Evolutionary conservation across 1,140 invertebrate genomes (phyloP).

Genomic region (Geopemphigus sp.): DNA sequence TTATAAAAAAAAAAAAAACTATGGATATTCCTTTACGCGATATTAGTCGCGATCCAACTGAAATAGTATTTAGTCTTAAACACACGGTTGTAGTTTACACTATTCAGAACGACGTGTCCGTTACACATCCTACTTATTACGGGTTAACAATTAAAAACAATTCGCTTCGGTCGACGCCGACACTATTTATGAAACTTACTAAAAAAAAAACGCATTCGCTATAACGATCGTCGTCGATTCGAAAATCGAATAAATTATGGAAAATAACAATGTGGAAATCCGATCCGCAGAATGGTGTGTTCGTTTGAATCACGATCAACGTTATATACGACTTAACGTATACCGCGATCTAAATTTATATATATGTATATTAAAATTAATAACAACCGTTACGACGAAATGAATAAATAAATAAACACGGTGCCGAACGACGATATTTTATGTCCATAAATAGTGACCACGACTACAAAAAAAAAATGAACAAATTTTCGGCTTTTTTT

Average conservation of each 20-base stretch:
- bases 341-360: not conserved
- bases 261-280: too few relatives aligned
- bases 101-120: too few relatives aligned
- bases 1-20: too few relatives aligned
- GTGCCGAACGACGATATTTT: not conserved
- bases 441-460: not conserved
- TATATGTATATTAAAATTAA: too few relatives aligned
- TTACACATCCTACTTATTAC: not conserved
- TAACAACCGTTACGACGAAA: not conserved
- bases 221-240: not conserved
- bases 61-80: too few relatives aligned
- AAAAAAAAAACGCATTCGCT: not conserved
- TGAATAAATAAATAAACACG: too few relatives aligned
- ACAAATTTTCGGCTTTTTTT: not conserved
- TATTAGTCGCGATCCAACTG: too few relatives aligned
- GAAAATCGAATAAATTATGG: not conserved
- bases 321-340: not conserved
- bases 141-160: slow-evolving; percentile 19
- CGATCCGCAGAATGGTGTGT: too few relatives aligned
- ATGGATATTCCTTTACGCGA: too few relatives aligned
- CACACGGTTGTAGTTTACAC: too few relatives aligned
- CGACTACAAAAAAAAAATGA: too few relatives aligned
- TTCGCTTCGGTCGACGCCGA: not conserved
- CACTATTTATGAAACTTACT: not conserved
- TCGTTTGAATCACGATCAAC: not conserved